These are phyloP conservation scores for Ochlodes sylvanus DNA, from an alignment of 2,888 invertebrate species.

Conservation along the genomic window DNA sequence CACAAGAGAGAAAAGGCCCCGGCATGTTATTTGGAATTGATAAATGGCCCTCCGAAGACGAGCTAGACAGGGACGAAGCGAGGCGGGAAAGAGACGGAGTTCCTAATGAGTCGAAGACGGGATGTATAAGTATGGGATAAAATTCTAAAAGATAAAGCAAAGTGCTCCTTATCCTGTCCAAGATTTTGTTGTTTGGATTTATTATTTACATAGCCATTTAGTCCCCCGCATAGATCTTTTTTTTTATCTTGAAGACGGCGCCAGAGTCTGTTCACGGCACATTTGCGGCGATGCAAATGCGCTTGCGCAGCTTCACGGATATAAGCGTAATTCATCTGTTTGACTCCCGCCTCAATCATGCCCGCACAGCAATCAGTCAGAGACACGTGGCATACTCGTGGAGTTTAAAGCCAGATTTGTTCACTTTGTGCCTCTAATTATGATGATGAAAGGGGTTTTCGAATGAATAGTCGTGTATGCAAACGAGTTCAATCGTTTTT, in stretches of 20 bases:
- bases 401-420: slow-evolving; percentile 59
- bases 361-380: slow-evolving; percentile 62
- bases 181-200: slow-evolving; percentile 53
- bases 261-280: slow-evolving; percentile 63
- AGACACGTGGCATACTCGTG: slow-evolving; percentile 59
- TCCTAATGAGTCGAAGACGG: slow-evolving; percentile 76
- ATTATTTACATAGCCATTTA: slow-evolving; percentile 47
- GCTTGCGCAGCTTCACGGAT: slow-evolving; percentile 60
- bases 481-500: slow-evolving; percentile 1
- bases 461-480: slow-evolving; percentile 31
- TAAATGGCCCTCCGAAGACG: slow-evolving; percentile 81
- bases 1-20: slow-evolving; percentile 77
- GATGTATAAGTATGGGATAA: slow-evolving; percentile 65
- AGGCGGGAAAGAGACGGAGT: slow-evolving; percentile 64
- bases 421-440: slow-evolving; percentile 58
- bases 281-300: slow-evolving; percentile 53
- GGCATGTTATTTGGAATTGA: slow-evolving; percentile 85
- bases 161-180: slow-evolving; percentile 72
- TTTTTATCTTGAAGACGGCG: slow-evolving; percentile 54
- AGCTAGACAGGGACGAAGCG: slow-evolving; percentile 70
- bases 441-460: slow-evolving; percentile 50
- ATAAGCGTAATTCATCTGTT: slow-evolving; percentile 53
- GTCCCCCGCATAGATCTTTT: slow-evolving; percentile 38
- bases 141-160: slow-evolving; percentile 75
- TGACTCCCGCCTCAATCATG: slow-evolving; percentile 55